phyloP scores from a whole-genome alignment of 2,888 invertebrate species.

The Cheilosia soror region DNA sequence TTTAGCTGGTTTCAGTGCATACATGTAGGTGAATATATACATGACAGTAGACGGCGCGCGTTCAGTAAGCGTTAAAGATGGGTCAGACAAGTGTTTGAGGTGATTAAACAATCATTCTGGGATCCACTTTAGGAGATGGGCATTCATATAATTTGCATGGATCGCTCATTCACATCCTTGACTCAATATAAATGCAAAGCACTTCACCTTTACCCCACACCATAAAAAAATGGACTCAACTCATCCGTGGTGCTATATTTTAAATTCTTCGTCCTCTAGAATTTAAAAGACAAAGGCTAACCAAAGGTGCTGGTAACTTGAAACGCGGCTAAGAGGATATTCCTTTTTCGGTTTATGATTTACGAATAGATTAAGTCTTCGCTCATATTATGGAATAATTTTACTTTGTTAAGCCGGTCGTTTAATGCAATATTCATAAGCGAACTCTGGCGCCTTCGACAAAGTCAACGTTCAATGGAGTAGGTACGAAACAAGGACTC shows the following conservation, averaged over 20 bases:
- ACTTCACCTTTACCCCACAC: conserved; percentile 26
- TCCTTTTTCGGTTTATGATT: conserved; percentile 37
- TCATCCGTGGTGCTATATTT: conserved; percentile 51
- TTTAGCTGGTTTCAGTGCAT: no score
- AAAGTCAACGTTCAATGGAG: conserved; percentile 38
- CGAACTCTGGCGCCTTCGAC: conserved; percentile 18
- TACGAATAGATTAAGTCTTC: conserved; percentile 70
- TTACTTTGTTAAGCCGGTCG: conserved; percentile 51
- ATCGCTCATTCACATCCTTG: conserved; percentile 40
- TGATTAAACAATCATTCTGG: neutral
- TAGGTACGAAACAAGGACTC: conserved; percentile 20
- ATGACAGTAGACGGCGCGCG: neutral
- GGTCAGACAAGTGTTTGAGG: neutral
- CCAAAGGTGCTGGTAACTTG: conserved; percentile 27
- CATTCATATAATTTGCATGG: conserved; percentile 58
- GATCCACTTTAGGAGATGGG: neutral
- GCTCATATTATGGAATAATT: conserved; percentile 65
- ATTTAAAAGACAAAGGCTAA: conserved; percentile 57
- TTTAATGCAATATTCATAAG: conserved; percentile 70
- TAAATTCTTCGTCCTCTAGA: conserved; percentile 27
- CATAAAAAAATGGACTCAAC: conserved; percentile 44
- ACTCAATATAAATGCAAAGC: conserved; percentile 72
- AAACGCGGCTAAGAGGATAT: conserved; percentile 16
- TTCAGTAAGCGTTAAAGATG: neutral
- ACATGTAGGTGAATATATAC: no score